These are phyloP conservation scores for Brachyrhaphis roseni DNA, from an alignment of 2,797 vertebrate genomes.

Conservation along the genomic window DNA sequence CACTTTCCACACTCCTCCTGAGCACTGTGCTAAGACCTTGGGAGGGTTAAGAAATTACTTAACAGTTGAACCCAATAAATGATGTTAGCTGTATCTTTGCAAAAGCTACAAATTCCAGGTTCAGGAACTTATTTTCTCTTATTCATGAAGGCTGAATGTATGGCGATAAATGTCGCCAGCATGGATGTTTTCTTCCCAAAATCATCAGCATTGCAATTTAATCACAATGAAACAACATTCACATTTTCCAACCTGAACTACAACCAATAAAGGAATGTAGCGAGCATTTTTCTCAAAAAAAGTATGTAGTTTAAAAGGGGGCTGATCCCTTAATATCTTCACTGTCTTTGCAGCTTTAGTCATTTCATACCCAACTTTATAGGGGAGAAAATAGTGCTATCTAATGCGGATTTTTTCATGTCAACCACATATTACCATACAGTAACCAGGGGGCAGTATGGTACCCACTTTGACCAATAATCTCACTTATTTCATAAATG, in stretches of 20 bases:
- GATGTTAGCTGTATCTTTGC: neutral
- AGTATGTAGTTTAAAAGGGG: neutral
- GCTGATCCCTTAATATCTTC: neutral
- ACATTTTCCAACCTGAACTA: neutral
- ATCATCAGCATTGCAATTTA: neutral
- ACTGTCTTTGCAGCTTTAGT: neutral
- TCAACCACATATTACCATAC: neutral
- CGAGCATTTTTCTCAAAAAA: neutral
- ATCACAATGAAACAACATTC: neutral
- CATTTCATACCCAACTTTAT: neutral
- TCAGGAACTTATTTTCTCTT: neutral
- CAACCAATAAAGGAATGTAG: neutral
- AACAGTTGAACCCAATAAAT: neutral
- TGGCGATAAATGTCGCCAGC: neutral
- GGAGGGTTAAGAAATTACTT: neutral
- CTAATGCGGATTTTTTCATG: neutral
- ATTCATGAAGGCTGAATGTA: neutral
- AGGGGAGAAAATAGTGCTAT: neutral
- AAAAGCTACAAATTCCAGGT: neutral
- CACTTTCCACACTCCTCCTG: no score
- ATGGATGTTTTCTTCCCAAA: neutral
- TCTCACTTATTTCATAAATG: neutral
- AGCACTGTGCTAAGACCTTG: no score
- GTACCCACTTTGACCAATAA: neutral
- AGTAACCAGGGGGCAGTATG: neutral